Percentiles rank a stretch among this genome's conserved stretches.
Evolutionary conservation across 2,797 vertebrate species (phyloP).

Genomic region (Fistularia tabacaria): DNA sequence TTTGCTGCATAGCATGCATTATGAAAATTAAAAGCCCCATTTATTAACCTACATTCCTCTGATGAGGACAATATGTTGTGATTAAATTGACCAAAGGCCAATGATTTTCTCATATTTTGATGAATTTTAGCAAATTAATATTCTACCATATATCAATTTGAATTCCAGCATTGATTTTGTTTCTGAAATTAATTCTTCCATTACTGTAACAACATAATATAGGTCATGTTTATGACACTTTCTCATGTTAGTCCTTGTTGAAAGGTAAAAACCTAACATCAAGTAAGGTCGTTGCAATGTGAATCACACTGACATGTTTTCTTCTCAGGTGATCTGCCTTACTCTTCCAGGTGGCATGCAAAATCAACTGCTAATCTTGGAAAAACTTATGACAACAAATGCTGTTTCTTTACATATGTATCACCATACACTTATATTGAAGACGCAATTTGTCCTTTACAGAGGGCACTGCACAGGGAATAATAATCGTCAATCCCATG

Average conservation of each 20-base stretch:
- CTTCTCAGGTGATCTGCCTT: conserved; percentile 15
- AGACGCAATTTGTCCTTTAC: conserved; percentile 39
- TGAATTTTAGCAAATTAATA: conserved; percentile 33
- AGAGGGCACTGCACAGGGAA: conserved; percentile 21
- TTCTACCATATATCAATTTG: conserved; percentile 20
- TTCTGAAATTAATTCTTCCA: too few species aligned
- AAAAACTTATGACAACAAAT: conserved; percentile 31
- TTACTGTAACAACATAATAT: too few species aligned
- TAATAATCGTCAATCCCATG: conserved; percentile 43
- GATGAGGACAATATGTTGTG: not conserved
- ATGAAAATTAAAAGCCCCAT: conserved; percentile 21
- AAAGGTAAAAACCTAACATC: too few species aligned
- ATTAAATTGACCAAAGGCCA: conserved; percentile 5
- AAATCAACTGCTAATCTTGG: conserved; percentile 38
- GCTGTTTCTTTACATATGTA: conserved; percentile 38
- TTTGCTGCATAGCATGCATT: conserved; percentile 33
- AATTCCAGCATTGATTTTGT: too few species aligned
- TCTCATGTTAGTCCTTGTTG: too few species aligned
- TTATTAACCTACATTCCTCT: conserved; percentile 12
- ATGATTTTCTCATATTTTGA: conserved; percentile 55
- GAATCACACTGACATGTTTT: conserved; percentile 9
- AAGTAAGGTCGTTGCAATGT: conserved; percentile 1
- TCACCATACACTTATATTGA: conserved; percentile 15
- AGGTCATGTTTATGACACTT: too few species aligned
- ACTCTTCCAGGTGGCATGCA: conserved; percentile 35